Percentiles rank a stretch among this genome's conserved stretches.
Conservation (phyloP, 2,888 invertebrate genomes). For the Aethes cnicana region DNA sequence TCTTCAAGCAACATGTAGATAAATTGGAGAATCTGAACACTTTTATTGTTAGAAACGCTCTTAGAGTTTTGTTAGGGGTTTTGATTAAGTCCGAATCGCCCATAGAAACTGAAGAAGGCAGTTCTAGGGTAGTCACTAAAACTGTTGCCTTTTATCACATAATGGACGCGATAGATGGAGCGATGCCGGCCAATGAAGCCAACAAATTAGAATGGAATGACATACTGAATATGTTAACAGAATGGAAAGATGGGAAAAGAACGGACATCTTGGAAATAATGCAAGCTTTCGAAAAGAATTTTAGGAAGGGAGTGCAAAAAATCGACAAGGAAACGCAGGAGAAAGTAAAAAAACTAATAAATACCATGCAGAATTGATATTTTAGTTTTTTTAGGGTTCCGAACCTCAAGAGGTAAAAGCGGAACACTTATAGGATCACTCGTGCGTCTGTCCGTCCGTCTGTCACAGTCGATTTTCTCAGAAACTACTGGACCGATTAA, state of each 20-base stretch:
- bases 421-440: too few relatives aligned
- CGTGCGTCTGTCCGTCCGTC: too few relatives aligned
- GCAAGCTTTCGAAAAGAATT: constrained; percentile 28
- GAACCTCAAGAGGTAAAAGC: too few relatives aligned
- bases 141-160: constrained; percentile 8
- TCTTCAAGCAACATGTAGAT: constrained; percentile 33
- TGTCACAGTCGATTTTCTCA: too few relatives aligned
- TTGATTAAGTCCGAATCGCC: neutral
- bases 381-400: too few relatives aligned
- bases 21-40: constrained; percentile 31
- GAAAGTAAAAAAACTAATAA: neutral
- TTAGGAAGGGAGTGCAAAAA: constrained; percentile 15
- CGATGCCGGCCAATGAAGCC: constrained; percentile 36
- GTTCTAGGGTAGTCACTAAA: neutral
- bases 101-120: constrained; percentile 15
- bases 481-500: too few relatives aligned
- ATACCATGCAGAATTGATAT: too few relatives aligned
- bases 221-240: constrained; percentile 35
- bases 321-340: constrained; percentile 9
- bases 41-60: constrained; percentile 38
- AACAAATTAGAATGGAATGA: constrained; percentile 41
- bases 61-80: constrained; percentile 37
- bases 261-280: constrained; percentile 37
- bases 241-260: constrained; percentile 38
- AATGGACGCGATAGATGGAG: constrained; percentile 35